Base-by-base conservation (phyloP, 1,140 invertebrate genomes). In the Hylyphantes graminicola region DNA sequence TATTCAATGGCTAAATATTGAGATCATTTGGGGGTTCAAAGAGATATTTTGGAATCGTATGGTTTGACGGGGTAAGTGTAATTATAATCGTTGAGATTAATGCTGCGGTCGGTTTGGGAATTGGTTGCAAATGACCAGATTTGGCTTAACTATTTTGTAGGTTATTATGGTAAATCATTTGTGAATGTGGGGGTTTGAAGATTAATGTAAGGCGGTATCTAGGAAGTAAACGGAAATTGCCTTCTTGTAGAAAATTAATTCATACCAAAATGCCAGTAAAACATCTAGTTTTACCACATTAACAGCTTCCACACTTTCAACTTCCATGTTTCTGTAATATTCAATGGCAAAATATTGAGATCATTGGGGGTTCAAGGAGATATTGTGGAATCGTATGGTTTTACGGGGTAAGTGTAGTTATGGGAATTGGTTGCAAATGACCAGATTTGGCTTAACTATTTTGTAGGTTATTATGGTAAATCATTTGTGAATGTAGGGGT, bases 61-160 rank as follows among this genome's bases (percentile, higher is more conserved):
- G 17, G 48, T 19, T 65, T 21, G 61, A 12, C 54, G 2, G 50
- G 76, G 35, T 64, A 67, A 65, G 76, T 48, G 63, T 78, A 78
- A 78, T 78, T 78, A 78, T 67, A 67, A 67, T 64, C 51, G 61
- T 54, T 21, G 17, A 21, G 61, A 67, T 55, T 76, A 51, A 76
- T 63, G 21, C 17, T 57, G 54, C 12, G 54, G 57, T 74, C 12
- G 72, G 51, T 74, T 17, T 21, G 0, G 68, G 15, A 70, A 53
- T 70, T 15, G 7, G 50, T 11, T 21, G 15, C 35, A 35, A 35
- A 35, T 35, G 35, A 35, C 35, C 35, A 35, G 35, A 35, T 35
- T 35, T 35, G 35, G 35, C 35, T 35, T 35, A 35, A 35, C 35
- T 35, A 35, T 35, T 35, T 35, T 35, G 35, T 35, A 35, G 35